Conservation (phyloP, 2,888 invertebrate species). For the Meiosimyza decipiens region DNA sequence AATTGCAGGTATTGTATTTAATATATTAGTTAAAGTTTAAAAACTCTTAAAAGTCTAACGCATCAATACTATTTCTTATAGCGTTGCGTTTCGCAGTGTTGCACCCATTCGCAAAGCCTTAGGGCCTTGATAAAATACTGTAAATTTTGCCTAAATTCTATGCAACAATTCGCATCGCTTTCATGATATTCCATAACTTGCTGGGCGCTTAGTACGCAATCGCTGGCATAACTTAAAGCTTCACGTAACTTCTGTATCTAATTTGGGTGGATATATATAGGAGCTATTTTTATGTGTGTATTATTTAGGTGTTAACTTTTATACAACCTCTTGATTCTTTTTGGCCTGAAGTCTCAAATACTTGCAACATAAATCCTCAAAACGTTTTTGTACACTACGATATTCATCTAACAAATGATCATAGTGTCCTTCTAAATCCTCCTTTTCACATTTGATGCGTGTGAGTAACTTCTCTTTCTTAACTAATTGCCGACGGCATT, state of each 20-base stretch:
- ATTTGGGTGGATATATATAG: not conserved
- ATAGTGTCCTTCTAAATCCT: constrained; percentile 54
- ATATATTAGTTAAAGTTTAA: no score
- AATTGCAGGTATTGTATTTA: no score
- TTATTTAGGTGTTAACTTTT: not conserved
- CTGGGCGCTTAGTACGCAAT: constrained; percentile 54
- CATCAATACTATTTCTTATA: no score
- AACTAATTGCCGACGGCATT: constrained; percentile 56
- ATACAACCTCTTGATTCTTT: constrained; percentile 55
- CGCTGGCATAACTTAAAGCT: constrained; percentile 54
- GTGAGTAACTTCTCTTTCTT: constrained; percentile 57
- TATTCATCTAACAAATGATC: constrained; percentile 55
- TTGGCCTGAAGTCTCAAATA: constrained; percentile 55
- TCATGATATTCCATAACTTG: constrained; percentile 45
- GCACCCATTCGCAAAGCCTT: constrained; percentile 47
- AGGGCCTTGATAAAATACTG: constrained; percentile 52
- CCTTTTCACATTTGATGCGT: constrained; percentile 52
- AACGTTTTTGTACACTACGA: constrained; percentile 51
- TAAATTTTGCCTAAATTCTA: constrained; percentile 52
- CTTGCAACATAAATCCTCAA: constrained; percentile 54
- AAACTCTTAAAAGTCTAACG: no score
- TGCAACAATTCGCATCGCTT: constrained; percentile 39
- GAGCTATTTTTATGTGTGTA: not conserved
- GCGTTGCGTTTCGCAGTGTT: constrained; percentile 10
- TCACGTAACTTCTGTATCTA: constrained; percentile 53